These are phyloP conservation scores for Gulo gulo DNA, from an alignment of 2,113 vertebrate genomes.

Conservation along the genomic window DNA sequence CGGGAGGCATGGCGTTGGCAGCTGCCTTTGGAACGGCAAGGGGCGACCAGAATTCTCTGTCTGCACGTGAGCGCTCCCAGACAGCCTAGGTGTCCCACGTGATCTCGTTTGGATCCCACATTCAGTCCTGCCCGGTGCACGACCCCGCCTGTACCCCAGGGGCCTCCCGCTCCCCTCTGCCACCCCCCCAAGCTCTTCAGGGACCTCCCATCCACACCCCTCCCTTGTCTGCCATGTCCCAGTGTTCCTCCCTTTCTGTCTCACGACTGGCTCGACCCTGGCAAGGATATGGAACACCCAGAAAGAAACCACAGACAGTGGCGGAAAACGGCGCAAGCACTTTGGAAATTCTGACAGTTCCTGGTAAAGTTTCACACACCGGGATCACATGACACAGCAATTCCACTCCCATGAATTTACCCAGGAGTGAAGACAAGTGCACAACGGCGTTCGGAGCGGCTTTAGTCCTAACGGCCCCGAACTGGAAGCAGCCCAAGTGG, in stretches of 20 bases:
- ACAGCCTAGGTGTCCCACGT: background rate
- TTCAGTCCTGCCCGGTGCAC: background rate
- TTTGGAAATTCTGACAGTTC: background rate
- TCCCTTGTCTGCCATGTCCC: background rate
- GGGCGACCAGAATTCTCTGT: background rate
- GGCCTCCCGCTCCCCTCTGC: background rate
- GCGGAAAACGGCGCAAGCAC: rapidly evolving
- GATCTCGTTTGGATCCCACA: background rate
- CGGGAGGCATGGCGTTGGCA: no score
- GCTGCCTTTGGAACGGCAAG: background rate
- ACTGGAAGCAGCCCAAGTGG: background rate
- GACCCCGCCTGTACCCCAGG: no score
- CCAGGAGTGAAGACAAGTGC: rapidly evolving
- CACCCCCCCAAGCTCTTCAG: background rate
- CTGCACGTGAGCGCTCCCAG: no score
- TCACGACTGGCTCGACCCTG: background rate
- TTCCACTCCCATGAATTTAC: background rate
- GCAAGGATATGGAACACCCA: background rate
- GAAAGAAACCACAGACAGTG: rapidly evolving
- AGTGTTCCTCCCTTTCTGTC: background rate
- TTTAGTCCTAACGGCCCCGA: background rate
- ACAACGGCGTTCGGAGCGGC: rapidly evolving
- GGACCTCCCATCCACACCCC: background rate
- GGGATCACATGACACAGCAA: rapidly evolving
- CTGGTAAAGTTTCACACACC: no score